Conservation (phyloP, 2,797 vertebrate genomes). For the Pseudomugil tenellus region DNA sequence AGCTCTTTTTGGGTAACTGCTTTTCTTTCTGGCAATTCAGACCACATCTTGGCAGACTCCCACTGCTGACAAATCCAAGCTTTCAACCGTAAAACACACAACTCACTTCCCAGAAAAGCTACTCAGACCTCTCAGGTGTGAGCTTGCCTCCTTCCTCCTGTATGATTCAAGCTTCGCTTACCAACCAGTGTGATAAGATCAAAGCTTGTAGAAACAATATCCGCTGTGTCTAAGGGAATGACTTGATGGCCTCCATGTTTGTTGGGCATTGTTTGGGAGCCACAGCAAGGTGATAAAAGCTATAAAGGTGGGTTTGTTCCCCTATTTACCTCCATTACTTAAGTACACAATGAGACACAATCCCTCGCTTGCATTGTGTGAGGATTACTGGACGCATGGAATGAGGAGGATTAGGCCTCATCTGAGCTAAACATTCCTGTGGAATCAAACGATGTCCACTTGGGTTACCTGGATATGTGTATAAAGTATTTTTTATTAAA, state of each 20-base stretch:
- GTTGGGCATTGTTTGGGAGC: constrained; percentile 67
- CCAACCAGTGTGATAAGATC: constrained; percentile 51
- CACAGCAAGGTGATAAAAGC: constrained; percentile 59
- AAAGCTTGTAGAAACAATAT: constrained; percentile 45
- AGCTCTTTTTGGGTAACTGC: constrained; percentile 11
- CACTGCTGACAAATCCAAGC: constrained; percentile 33
- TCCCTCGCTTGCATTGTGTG: constrained; percentile 65
- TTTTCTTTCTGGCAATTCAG: neutral
- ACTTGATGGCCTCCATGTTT: constrained; percentile 65
- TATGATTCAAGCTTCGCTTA: constrained; percentile 45
- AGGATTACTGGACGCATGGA: constrained; percentile 59
- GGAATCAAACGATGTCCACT: constrained; percentile 27
- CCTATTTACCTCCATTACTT: constrained; percentile 62
- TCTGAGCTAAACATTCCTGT: constrained; percentile 39
- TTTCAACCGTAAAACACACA: constrained; percentile 35
- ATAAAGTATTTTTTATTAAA: constrained; percentile 5
- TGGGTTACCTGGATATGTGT: constrained; percentile 11
- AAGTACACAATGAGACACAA: constrained; percentile 66
- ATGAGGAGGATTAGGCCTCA: constrained; percentile 20
- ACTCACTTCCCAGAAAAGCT: constrained; percentile 37
- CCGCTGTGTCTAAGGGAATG: constrained; percentile 23
- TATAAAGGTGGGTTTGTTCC: constrained; percentile 21
- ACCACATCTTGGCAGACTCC: constrained; percentile 20
- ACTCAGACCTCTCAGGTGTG: constrained; percentile 54
- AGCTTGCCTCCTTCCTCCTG: constrained; percentile 43